Conservation (phyloP, 1,140 invertebrate genomes). For the Drosophila miranda region DNA sequence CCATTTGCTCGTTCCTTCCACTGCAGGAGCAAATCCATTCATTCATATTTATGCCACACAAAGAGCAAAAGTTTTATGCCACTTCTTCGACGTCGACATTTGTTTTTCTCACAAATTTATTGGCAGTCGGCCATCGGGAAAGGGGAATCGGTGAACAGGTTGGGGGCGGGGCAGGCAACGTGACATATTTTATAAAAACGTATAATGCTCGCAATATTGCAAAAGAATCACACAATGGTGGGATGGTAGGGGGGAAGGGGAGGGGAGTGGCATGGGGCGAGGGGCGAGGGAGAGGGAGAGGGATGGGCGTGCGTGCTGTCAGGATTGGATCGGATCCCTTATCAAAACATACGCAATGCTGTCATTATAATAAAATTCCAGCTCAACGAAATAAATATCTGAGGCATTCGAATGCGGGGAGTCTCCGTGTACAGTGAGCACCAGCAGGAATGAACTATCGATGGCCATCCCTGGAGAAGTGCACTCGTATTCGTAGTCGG, state of each 20-base stretch:
- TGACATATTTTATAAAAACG: constrained; percentile 69
- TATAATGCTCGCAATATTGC: constrained; percentile 68
- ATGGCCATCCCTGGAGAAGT: neutral
- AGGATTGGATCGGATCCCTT: constrained; percentile 20
- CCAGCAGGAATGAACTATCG: too few species aligned
- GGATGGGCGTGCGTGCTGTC: constrained; percentile 20
- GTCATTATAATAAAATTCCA: constrained; percentile 14
- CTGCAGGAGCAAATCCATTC: constrained; percentile 55
- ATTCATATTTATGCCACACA: constrained; percentile 73
- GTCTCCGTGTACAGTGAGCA: too few species aligned
- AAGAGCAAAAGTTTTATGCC: constrained; percentile 72
- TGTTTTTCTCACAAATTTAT: constrained; percentile 73
- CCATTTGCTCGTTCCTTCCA: too few species aligned
- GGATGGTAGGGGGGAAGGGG: neutral
- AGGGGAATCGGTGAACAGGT: neutral
- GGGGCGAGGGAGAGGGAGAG: neutral
- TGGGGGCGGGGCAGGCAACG: constrained; percentile 25
- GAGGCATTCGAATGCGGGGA: too few species aligned
- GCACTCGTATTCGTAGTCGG: too few species aligned
- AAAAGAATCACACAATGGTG: constrained; percentile 43
- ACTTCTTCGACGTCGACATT: constrained; percentile 66
- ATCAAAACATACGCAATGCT: constrained; percentile 38
- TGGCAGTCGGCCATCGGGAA: constrained; percentile 63
- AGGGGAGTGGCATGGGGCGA: neutral
- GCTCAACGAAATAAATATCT: constrained; percentile 19